phyloP scores from a whole-genome alignment of 1,140 invertebrate species.

The Ganaspis sp. region DNA sequence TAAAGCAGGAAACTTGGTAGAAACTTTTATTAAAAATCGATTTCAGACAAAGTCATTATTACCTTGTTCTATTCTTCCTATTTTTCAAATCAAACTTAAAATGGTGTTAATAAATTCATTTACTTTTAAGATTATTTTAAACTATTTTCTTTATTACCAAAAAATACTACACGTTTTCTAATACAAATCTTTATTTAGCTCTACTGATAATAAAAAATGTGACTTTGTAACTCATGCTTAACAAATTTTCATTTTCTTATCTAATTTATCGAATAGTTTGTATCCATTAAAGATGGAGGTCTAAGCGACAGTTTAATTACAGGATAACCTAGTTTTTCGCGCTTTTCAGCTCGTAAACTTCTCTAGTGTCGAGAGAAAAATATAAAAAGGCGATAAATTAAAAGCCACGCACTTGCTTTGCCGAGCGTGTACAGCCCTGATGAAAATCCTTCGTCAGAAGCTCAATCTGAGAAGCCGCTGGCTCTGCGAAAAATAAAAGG shows the following conservation, averaged over 20 bases:
- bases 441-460: conserved; percentile 4
- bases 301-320: not conserved
- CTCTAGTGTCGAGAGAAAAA: not conserved
- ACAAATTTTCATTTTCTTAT: not conserved
- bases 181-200: too few relatives aligned
- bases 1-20: not conserved
- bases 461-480: conserved; percentile 4
- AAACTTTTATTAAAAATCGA: conserved; percentile 24
- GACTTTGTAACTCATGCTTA: too few relatives aligned
- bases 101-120: too few relatives aligned
- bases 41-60: conserved; percentile 23
- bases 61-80: not conserved
- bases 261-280: conserved; percentile 3
- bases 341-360: conserved; percentile 4
- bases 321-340: conserved; percentile 1
- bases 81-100: not conserved
- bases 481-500: conserved; percentile 8
- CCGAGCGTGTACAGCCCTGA: not conserved
- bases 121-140: too few relatives aligned
- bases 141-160: too few relatives aligned
- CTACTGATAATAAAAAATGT: too few relatives aligned
- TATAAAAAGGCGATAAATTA: not conserved
- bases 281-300: not conserved
- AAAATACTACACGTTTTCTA: too few relatives aligned
- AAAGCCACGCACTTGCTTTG: not conserved